Percentiles rank a stretch among this genome's conserved stretches.
Conservation (phyloP, 2,113 vertebrate species). For the Rhadina sibilatrix region DNA sequence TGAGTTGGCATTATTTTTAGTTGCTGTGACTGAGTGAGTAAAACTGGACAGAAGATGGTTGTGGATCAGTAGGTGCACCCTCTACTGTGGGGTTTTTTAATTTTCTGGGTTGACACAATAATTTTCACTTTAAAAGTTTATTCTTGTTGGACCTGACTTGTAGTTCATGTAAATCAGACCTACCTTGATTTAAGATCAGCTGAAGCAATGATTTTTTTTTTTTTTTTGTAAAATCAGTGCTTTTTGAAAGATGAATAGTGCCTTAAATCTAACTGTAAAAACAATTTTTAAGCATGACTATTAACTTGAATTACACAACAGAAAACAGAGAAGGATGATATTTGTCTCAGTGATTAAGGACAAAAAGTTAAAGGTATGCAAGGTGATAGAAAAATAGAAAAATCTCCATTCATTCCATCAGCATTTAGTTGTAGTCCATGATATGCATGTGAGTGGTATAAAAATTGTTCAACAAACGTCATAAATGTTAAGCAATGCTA, state of each 20-base stretch:
- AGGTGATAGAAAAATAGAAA: background rate
- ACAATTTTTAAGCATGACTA: background rate
- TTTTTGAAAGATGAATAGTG: background rate
- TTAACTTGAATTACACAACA: background rate
- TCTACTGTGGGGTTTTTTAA: background rate
- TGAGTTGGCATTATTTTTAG: background rate
- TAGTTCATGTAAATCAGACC: background rate
- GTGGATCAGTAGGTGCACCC: background rate
- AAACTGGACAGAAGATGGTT: background rate
- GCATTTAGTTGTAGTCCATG: background rate
- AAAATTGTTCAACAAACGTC: background rate
- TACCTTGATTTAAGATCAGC: constrained; percentile 3
- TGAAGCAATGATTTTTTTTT: background rate
- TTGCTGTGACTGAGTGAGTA: background rate
- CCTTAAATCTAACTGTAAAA: constrained; percentile 25
- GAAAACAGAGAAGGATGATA: background rate
- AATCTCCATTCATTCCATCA: background rate
- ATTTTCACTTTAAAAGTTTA: background rate
- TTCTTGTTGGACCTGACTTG: constrained; percentile 9
- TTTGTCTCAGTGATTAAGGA: constrained; percentile 11
- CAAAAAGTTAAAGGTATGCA: background rate
- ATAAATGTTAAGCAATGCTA: background rate
- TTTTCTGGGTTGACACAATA: background rate
- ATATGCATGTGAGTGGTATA: background rate
- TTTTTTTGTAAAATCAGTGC: background rate